Evolutionary conservation across 2,797 vertebrate genomes (phyloP).

Genomic region (Sebastes kiyomatsui): DNA sequence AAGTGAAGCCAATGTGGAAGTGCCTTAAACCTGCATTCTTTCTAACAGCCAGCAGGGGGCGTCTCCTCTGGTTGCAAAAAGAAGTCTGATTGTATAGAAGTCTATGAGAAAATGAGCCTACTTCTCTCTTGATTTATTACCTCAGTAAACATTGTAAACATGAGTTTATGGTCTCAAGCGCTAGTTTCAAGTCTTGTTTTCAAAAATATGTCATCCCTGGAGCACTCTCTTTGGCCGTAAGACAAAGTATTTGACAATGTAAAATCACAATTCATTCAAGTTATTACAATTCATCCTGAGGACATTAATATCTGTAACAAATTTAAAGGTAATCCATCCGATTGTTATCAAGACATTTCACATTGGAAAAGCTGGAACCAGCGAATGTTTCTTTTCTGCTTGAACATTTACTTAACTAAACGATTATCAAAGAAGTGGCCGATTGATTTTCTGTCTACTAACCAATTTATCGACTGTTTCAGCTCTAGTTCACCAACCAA

Average conservation of each 20-base stretch:
- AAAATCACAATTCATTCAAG: background rate
- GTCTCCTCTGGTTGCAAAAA: too few relatives aligned
- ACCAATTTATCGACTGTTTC: background rate
- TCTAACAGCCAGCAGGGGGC: too few relatives aligned
- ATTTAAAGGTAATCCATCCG: background rate
- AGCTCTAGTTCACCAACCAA: background rate
- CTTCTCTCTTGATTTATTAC: too few relatives aligned
- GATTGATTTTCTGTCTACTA: background rate
- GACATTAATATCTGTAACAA: background rate
- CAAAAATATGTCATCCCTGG: too few relatives aligned
- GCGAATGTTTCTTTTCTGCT: background rate
- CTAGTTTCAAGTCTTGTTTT: too few relatives aligned
- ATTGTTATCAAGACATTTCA: background rate
- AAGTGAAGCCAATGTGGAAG: fast-evolving
- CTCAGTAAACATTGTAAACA: too few relatives aligned
- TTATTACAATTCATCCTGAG: background rate
- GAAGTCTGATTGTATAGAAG: too few relatives aligned
- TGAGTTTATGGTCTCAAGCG: too few relatives aligned
- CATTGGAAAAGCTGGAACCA: background rate
- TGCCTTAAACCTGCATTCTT: too few relatives aligned
- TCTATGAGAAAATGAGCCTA: too few relatives aligned
- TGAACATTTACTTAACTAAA: background rate
- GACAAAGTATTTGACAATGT: background rate
- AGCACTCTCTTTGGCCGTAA: too few relatives aligned
- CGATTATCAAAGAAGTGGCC: background rate